A percentile compares a stretch with the other conserved stretches of the same genome.
These are phyloP conservation scores for Toxonevra muliebris DNA, from an alignment of 2,888 invertebrate genomes.

Conservation along the genomic window DNA sequence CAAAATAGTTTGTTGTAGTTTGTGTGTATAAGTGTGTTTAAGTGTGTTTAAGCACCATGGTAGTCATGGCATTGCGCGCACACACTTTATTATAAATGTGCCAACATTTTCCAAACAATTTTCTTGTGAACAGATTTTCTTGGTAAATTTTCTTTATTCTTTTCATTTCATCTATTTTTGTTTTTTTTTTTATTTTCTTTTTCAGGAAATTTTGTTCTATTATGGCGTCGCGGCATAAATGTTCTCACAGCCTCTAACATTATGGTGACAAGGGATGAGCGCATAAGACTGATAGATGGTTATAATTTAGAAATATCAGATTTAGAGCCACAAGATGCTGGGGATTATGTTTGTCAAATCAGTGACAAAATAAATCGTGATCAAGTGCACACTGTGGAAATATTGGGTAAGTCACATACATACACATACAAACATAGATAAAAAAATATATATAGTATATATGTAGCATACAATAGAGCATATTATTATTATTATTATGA, in stretches of 20 bases:
- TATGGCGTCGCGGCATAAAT: conserved; percentile 77
- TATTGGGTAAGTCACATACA: conserved; percentile 65
- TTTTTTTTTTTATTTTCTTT: conserved; percentile 27
- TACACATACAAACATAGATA: not conserved
- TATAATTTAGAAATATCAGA: conserved; percentile 77
- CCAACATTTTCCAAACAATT: conserved; percentile 28
- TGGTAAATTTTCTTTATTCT: conserved; percentile 23
- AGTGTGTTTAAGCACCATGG: conserved; percentile 26
- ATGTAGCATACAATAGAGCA: not conserved
- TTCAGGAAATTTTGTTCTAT: conserved; percentile 72
- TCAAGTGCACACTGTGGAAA: conserved; percentile 78
- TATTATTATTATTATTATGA: too few relatives aligned
- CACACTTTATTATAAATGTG: conserved; percentile 21
- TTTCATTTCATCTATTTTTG: conserved; percentile 21
- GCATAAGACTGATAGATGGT: conserved; percentile 75
- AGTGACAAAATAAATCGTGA: conserved; percentile 75
- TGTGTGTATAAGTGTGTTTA: conserved; percentile 9
- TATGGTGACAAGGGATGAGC: conserved; percentile 76
- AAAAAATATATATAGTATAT: not conserved
- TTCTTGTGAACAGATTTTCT: conserved; percentile 10
- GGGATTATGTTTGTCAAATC: conserved; percentile 79
- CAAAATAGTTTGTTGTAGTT: conserved; percentile 7
- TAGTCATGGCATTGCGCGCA: not conserved
- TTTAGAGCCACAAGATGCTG: conserved; percentile 74
- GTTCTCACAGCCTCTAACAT: conserved; percentile 77